Percentiles rank a stretch among this genome's conserved stretches.
phyloP scores from a whole-genome alignment of 2,888 invertebrate species.

The Archips crataeganus region DNA sequence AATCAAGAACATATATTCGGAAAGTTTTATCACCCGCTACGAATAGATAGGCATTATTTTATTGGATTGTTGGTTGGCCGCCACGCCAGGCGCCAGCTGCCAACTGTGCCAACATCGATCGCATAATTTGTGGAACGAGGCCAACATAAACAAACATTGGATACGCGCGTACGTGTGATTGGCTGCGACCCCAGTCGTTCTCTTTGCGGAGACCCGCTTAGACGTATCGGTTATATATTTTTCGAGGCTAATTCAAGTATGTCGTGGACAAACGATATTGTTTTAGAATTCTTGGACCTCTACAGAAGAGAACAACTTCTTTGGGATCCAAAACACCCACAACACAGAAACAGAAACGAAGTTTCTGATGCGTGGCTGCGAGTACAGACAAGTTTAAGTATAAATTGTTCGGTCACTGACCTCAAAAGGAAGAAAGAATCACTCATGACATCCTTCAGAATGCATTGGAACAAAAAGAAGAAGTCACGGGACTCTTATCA shows the following conservation, averaged over 20 bases:
- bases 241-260: conserved; percentile 46
- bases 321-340: conserved; percentile 75
- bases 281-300: conserved; percentile 73
- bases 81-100: conserved; percentile 65
- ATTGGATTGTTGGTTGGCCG: conserved; percentile 55
- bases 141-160: conserved; percentile 74
- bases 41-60: conserved; percentile 41
- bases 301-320: conserved; percentile 71
- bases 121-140: conserved; percentile 67
- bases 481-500: conserved; percentile 59
- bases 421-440: conserved; percentile 81
- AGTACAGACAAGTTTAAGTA: conserved; percentile 66
- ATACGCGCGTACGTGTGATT: conserved; percentile 58
- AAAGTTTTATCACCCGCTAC: conserved; percentile 27
- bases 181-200: conserved; percentile 55
- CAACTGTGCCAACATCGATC: conserved; percentile 63
- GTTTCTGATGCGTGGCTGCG: conserved; percentile 73
- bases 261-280: conserved; percentile 72
- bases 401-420: conserved; percentile 64
- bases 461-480: conserved; percentile 68
- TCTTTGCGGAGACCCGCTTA: conserved; percentile 47
- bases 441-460: conserved; percentile 76
- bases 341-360: conserved; percentile 69
- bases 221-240: conserved; percentile 46
- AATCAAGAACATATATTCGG: conserved; percentile 16